Evolutionary conservation across 2,797 vertebrate species (phyloP), one percentile per base, ranked within the genome.

Genomic region (Erithacus rubecula): DNA sequence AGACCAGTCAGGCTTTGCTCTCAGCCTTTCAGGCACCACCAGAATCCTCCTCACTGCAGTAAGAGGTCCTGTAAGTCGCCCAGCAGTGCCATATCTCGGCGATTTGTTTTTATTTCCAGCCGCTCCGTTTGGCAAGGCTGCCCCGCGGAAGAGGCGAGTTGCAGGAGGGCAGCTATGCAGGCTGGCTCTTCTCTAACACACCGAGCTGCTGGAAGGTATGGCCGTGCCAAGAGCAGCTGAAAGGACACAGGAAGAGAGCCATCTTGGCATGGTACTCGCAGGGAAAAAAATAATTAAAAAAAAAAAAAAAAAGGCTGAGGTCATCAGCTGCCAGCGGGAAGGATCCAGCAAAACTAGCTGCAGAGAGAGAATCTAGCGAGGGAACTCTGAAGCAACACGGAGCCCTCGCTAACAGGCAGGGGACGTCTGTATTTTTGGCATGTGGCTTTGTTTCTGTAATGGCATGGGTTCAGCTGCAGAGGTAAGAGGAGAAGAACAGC

Each of bases 21-120:
- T 60, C 92, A 92, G 94, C 89, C 96, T 76, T 72, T 62, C 84
- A 89, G 93, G 94, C 93, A 92, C 92, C 93, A 92, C 43, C 92
- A 91, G 83, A 78, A 63, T 30, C 69, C 72, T 62, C 82, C 72
- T 49, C 3, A 1, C 21, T 81, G 92, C 91, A 88, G 4, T 5
- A 16, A 78, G 79, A 94, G 78, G 46, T 46, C 77, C 46, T 2
- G 10, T 11, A 75, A 55, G 39, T 47, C 4, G 3, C 64, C 3
- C 4, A 80, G 85, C 76, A 18, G 12, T 43, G 32, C 87, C 21
- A 0, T 44, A 44, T n/a, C 70, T 29, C 10, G 59, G 77, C 1
- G 1, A 26, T 86, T 23, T 41, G 55, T 67, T 83, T 92, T 49
- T 17, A 20, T 44, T 92, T 53, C 90, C 85, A 39, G 39, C 39